Evolutionary conservation across 2,888 invertebrate genomes (phyloP).

Genomic region (Rhagophthalmus giganteus): DNA sequence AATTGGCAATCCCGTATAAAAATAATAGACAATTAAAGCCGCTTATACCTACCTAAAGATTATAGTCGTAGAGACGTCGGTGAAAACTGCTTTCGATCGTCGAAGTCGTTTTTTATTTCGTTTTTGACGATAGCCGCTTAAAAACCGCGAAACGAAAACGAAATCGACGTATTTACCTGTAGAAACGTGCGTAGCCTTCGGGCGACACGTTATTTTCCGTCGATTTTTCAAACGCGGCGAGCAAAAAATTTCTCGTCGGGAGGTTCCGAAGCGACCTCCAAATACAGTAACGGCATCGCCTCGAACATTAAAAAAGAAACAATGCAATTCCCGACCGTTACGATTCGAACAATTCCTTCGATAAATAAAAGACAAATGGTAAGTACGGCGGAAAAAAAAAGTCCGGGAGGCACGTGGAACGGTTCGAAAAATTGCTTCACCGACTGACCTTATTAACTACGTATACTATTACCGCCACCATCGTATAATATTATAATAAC

Average conservation of each 20-base stretch:
- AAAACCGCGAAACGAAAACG: background rate
- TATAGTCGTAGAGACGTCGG: slow-evolving; percentile 29
- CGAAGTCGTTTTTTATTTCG: slow-evolving; percentile 4
- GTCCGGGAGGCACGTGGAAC: background rate
- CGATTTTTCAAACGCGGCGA: background rate
- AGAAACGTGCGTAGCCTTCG: background rate
- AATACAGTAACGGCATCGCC: slow-evolving; percentile 1
- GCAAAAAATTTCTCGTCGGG: too few relatives aligned
- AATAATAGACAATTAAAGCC: slow-evolving; percentile 20
- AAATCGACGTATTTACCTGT: background rate
- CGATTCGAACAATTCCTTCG: slow-evolving; percentile 3
- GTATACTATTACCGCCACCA: slow-evolving; percentile 4
- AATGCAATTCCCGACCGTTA: slow-evolving; percentile 17
- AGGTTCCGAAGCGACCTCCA: background rate
- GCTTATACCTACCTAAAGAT: slow-evolving; percentile 18
- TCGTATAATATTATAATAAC: slow-evolving; percentile 5
- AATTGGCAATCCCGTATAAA: slow-evolving; percentile 19
- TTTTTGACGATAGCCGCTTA: slow-evolving; percentile 6
- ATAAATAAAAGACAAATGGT: slow-evolving; percentile 7
- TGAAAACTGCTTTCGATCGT: slow-evolving; percentile 31
- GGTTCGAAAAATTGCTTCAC: background rate
- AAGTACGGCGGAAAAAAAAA: slow-evolving; percentile 1
- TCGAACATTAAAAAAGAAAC: slow-evolving; percentile 10
- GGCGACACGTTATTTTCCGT: background rate
- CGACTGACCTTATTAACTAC: slow-evolving; percentile 10